Percentiles rank a stretch among this genome's conserved stretches.
These are phyloP conservation scores for Stylophora pistillata DNA, from an alignment of 64 coral and sea anemone genomes.

Conservation along the genomic window DNA sequence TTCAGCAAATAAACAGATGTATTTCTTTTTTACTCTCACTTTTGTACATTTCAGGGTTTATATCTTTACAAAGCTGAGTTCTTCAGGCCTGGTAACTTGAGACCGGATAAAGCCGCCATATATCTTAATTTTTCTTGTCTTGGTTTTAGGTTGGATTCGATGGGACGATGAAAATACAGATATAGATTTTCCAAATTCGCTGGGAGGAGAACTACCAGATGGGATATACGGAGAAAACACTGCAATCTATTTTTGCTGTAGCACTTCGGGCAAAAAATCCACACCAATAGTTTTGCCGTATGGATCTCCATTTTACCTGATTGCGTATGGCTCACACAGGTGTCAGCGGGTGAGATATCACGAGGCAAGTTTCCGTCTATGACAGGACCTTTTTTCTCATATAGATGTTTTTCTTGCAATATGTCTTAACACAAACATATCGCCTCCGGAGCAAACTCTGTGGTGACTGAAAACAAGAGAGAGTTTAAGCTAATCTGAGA, in stretches of 20 bases:
- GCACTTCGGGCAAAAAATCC: conserved; percentile 66
- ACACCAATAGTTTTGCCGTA: conserved; percentile 53
- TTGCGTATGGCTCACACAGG: conserved; percentile 62
- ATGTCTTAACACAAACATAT: too few relatives aligned
- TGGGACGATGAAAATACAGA: conserved; percentile 90
- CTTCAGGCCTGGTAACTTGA: not conserved
- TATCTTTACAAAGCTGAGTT: too few relatives aligned
- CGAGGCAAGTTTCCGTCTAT: conserved; percentile 32
- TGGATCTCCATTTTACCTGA: conserved; percentile 71
- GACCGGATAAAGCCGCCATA: not conserved
- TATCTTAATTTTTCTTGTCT: not conserved
- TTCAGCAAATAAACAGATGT: too few relatives aligned
- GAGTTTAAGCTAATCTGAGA: too few relatives aligned
- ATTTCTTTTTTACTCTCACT: too few relatives aligned
- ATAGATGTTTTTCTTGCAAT: too few relatives aligned
- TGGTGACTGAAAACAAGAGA: too few relatives aligned
- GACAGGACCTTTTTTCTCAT: too few relatives aligned
- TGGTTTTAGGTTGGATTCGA: conserved; percentile 74
- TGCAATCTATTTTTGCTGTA: conserved; percentile 84
- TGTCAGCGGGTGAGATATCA: conserved; percentile 69
- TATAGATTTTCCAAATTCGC: conserved; percentile 62
- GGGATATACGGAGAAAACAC: conserved; percentile 86
- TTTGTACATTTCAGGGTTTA: too few relatives aligned
- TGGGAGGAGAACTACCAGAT: conserved; percentile 68
- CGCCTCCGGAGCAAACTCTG: too few relatives aligned